Evolutionary conservation across 2,113 vertebrate species (phyloP).

Genomic region (Colinus virginianus): DNA sequence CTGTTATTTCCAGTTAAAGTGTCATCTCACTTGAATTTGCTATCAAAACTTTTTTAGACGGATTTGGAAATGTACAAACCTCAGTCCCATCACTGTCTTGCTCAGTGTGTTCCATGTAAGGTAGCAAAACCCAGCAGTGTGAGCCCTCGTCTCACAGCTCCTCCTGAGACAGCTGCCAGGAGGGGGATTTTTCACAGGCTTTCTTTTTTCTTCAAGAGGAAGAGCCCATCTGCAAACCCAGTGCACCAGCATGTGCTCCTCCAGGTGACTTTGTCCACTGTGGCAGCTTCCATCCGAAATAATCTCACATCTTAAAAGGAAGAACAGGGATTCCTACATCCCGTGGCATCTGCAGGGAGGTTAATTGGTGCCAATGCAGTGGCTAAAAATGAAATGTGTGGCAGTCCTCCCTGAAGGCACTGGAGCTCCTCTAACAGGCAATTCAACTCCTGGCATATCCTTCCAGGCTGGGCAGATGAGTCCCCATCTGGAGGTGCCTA

Average conservation of each 20-base stretch:
- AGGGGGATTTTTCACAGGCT: neutral
- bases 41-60: neutral
- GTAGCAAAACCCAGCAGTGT: neutral
- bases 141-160: neutral
- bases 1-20: conserved; percentile 62
- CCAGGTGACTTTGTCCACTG: neutral
- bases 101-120: neutral
- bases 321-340: neutral
- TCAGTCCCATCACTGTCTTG: neutral
- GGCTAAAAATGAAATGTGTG: neutral
- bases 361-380: neutral
- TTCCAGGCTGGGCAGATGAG: neutral
- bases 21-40: conserved; percentile 46
- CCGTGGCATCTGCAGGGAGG: neutral
- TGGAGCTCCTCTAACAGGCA: neutral
- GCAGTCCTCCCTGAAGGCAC: neutral
- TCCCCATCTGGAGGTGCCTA: neutral
- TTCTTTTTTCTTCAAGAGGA: neutral
- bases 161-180: neutral
- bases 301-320: neutral
- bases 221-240: neutral
- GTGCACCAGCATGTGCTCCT: neutral
- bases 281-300: no score
- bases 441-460: neutral
- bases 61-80: conserved; percentile 29